phyloP scores from a whole-genome alignment of 2,797 vertebrate species.

The Bradypus variegatus region DNA sequence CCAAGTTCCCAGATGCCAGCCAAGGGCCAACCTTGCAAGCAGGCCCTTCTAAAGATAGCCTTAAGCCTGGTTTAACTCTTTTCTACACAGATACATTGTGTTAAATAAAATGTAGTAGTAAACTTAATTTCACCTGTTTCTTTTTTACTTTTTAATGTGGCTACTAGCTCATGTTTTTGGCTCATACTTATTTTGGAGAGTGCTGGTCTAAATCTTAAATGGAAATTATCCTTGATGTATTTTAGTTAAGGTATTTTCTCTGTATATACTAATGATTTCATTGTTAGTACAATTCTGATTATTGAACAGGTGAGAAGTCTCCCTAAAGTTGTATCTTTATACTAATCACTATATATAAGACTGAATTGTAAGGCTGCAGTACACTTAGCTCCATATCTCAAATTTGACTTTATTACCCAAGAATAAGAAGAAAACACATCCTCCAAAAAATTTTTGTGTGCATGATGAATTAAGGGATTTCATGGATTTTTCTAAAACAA shows the following conservation, averaged over 20 bases:
- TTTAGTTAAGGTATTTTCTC: neutral
- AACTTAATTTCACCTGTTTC: neutral
- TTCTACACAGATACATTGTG: neutral
- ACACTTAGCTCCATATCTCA: neutral
- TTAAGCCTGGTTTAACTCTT: neutral
- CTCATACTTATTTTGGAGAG: neutral
- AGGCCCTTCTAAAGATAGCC: neutral
- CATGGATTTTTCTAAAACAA: neutral
- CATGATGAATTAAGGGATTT: slow-evolving; percentile 21
- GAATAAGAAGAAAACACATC: neutral
- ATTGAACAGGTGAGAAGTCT: neutral
- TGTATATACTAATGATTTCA: neutral
- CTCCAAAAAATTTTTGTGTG: neutral
- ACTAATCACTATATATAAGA: neutral
- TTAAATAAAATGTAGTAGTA: neutral
- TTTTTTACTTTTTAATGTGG: slow-evolving; percentile 11
- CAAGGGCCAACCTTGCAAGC: neutral
- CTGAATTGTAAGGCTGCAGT: neutral
- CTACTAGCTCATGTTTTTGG: neutral
- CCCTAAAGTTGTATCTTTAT: neutral
- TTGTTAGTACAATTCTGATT: neutral
- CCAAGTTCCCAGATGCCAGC: neutral
- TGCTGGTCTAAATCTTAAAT: neutral
- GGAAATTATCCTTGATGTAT: neutral
- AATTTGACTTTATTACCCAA: neutral